phyloP scores from a whole-genome alignment of 2,113 vertebrate species.

The Mesocricetus auratus region DNA sequence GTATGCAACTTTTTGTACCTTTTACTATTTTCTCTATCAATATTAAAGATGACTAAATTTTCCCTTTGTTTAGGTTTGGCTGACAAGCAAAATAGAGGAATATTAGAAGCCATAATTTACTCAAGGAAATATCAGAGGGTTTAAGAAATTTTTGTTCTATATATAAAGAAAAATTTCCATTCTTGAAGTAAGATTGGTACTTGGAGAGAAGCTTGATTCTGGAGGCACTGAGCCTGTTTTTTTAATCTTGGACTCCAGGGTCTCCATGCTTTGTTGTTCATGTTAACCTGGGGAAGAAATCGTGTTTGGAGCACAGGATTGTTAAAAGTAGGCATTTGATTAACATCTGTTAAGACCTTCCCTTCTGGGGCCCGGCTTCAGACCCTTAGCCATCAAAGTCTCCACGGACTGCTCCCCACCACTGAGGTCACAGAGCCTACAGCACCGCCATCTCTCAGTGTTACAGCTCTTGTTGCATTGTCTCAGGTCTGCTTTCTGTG shows the following conservation, averaged over 20 bases:
- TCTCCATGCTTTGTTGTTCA: not conserved
- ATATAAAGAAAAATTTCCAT: not conserved
- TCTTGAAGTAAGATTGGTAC: accelerated
- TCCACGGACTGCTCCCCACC: accelerated
- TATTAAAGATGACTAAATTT: not conserved
- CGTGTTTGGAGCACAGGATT: not conserved
- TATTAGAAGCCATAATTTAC: not conserved
- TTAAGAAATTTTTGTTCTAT: not conserved
- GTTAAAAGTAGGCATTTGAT: not conserved
- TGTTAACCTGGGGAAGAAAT: not conserved
- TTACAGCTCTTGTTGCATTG: not conserved
- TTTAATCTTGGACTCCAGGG: not conserved
- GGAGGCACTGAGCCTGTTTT: not conserved
- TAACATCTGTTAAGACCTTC: not conserved
- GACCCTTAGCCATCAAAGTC: accelerated
- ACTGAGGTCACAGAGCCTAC: accelerated
- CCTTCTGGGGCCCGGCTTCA: not conserved
- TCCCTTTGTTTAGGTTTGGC: not conserved
- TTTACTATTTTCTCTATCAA: not conserved
- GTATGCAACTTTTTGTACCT: not conserved
- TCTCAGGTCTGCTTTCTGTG: accelerated
- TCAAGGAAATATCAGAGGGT: not conserved
- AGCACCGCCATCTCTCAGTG: too few species aligned
- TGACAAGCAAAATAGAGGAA: not conserved
- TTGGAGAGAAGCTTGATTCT: not conserved